Percentiles rank a stretch among this genome's conserved stretches.
phyloP scores from a whole-genome alignment of 2,113 vertebrate species.

The Rostratula benghalensis region DNA sequence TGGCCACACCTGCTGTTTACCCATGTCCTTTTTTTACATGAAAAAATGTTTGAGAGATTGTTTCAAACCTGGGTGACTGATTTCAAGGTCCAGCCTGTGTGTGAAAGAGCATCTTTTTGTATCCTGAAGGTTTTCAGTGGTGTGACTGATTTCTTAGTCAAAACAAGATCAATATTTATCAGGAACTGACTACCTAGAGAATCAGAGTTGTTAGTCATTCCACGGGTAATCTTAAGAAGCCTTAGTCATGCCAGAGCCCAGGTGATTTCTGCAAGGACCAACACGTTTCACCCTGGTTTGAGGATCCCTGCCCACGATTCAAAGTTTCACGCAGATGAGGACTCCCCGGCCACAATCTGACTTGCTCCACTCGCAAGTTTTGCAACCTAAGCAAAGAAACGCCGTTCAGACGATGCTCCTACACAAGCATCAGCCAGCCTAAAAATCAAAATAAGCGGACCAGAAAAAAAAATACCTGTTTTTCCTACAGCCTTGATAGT shows the following conservation, averaged over 20 bases:
- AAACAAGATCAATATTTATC: slow-evolving; percentile 29
- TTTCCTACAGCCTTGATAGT: not conserved
- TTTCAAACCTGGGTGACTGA: not conserved
- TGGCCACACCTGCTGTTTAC: not conserved
- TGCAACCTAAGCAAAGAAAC: slow-evolving; percentile 23
- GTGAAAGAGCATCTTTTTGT: not conserved
- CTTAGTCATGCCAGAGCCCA: slow-evolving; percentile 46
- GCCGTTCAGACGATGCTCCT: not conserved
- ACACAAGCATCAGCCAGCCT: not conserved
- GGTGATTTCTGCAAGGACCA: not conserved
- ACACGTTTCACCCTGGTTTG: not conserved
- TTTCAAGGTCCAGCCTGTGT: not conserved
- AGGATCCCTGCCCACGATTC: not conserved
- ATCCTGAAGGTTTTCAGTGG: not conserved
- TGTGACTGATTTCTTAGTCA: not conserved
- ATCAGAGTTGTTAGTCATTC: not conserved
- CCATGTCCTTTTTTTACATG: not conserved
- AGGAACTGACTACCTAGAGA: slow-evolving; percentile 3
- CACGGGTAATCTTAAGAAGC: not conserved
- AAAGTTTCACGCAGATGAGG: slow-evolving; percentile 18
- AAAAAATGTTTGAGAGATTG: not conserved
- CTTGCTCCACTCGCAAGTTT: slow-evolving; percentile 26
- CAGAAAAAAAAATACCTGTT: not conserved
- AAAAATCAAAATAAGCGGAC: not conserved
- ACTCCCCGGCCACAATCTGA: not conserved